A percentile compares a stretch with the other conserved stretches of the same genome.
Evolutionary conservation across 2,113 vertebrate species (phyloP).

Genomic region (Puntigrus tetrazona): DNA sequence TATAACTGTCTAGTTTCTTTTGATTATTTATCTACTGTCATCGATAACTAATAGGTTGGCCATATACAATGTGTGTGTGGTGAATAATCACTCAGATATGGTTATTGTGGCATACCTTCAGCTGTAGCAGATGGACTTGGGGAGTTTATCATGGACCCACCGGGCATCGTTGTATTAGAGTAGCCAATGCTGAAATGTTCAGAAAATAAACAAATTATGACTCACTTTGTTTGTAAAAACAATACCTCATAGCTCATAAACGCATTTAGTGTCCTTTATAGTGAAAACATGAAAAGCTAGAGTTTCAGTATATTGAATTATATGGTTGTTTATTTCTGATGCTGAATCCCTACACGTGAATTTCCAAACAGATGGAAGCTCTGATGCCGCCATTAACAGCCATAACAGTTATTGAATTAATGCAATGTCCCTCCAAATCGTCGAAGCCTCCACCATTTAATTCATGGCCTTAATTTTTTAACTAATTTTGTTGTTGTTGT

Average conservation of each 20-base stretch:
- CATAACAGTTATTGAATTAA: constrained; percentile 14
- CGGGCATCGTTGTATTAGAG: constrained; percentile 10
- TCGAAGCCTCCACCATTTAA: background rate
- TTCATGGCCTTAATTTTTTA: background rate
- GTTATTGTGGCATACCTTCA: background rate
- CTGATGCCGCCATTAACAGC: constrained; percentile 12
- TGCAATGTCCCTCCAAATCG: background rate
- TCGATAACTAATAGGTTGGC: background rate
- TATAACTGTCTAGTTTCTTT: background rate
- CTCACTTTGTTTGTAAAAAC: background rate
- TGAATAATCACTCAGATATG: constrained; percentile 3
- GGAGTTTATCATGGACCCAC: constrained; percentile 36
- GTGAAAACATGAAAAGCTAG: background rate
- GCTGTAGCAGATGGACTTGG: constrained; percentile 49
- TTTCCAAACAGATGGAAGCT: constrained; percentile 33
- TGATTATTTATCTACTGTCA: background rate
- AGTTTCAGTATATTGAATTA: background rate
- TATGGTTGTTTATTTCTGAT: background rate
- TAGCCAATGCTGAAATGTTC: constrained; percentile 12
- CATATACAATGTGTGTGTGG: background rate
- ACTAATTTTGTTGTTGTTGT: no score
- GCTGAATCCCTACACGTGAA: constrained; percentile 11
- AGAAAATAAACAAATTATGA: background rate
- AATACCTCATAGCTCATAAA: no score
- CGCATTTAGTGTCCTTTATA: background rate